Base-by-base conservation (phyloP, 2,888 invertebrate species). In the Bugulina stolonifera region DNA sequence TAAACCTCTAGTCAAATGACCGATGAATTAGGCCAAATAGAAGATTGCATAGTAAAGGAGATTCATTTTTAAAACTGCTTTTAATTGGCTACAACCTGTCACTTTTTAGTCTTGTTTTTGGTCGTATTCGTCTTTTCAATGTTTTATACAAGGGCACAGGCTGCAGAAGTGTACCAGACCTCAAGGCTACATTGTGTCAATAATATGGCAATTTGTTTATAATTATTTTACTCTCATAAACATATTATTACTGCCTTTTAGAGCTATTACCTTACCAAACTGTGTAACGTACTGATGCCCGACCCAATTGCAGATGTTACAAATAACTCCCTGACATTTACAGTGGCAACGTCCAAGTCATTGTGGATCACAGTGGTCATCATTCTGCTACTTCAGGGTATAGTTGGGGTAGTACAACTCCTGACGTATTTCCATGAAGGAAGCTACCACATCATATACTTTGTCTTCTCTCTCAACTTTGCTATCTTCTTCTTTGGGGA, bases 401-500 rank as follows among this genome's bases (percentile, higher is more conserved):
- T 32, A 10, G 32, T 34, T 64, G 64, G 64, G 18, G 32, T n/a
- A 14, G 64, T 64, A 18, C 25, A 64, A 10, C 32, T 64, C 5
- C 27, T 18, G 5, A 29, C 27, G 32, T 34, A 32, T 64, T 14
- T 32, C 10, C 2, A 64, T 34, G 34, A n/a, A 2, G 27, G 25
- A 14, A 32, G 32, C 32, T 64, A 64, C 64, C 64, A 64, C 32
- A 64, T 75, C 54, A 73, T 77, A 29, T 76, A 78, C 72, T 72
- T 76, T 18, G 72, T 75, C 25, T 69, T 79, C 58, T 80, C 80
- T 72, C 74, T 78, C 35, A 64, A 76, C 25, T 77, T 78, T 74
- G 76, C 81, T 18, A 69, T 73, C 14, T 69, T 81, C 27, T 81
- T 81, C 71, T 75, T 77, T 1, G n/a, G 78, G 18, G 81, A 81